Evolutionary conservation across 2,888 invertebrate species (phyloP).

Genomic region (Andrena bucephala): DNA sequence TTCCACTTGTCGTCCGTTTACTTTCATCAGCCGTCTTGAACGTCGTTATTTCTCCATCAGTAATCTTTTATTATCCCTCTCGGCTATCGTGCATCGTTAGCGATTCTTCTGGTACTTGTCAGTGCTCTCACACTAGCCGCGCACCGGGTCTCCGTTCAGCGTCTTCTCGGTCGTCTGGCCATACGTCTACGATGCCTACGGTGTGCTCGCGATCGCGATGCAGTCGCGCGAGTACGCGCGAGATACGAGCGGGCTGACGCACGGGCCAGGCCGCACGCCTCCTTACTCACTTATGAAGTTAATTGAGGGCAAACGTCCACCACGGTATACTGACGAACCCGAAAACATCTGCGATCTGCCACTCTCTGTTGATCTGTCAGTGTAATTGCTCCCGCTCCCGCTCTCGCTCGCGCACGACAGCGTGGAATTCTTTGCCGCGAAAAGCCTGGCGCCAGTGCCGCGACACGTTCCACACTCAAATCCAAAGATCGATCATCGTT

Average conservation of each 20-base stretch:
- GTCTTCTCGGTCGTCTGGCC: not conserved
- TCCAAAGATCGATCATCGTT: conserved; percentile 1
- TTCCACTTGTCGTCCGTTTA: not conserved
- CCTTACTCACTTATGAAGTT: conserved; percentile 85
- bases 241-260: conserved; percentile 74
- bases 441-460: not conserved
- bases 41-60: too few species aligned
- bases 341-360: conserved; percentile 78
- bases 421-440: conserved; percentile 9
- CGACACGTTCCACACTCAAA: not conserved
- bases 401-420: not conserved
- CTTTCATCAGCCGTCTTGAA: too few species aligned
- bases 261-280: conserved; percentile 78
- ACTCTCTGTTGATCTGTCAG: not conserved
- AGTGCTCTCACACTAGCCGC: too few species aligned
- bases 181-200: not conserved
- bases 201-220: not conserved
- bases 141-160: not conserved
- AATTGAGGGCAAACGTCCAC: conserved; percentile 85
- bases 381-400: conserved; percentile 24
- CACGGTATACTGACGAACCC: conserved; percentile 80
- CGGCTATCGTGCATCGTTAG: not conserved
- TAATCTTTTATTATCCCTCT: not conserved
- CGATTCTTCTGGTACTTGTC: not conserved
- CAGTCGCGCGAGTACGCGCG: conserved; percentile 46